phyloP scores from a whole-genome alignment of 1,140 invertebrate species.

The Gonioctena quinquepunctata region DNA sequence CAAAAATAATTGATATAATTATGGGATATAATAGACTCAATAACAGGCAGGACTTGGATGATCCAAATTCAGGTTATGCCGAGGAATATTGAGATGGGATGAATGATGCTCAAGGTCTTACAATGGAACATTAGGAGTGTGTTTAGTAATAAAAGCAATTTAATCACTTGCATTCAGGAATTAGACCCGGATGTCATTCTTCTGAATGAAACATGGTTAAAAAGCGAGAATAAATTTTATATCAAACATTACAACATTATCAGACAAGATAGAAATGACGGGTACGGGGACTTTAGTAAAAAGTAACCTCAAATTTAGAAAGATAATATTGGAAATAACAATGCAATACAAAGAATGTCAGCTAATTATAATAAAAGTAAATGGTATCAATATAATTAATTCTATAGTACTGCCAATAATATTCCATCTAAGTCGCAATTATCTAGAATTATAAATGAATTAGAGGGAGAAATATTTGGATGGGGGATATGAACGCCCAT shows the following conservation, averaged over 20 bases:
- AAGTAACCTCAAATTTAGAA: too few species aligned
- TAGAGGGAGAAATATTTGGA: neutral
- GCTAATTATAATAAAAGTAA: neutral
- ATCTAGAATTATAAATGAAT: neutral
- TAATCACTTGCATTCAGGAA: neutral
- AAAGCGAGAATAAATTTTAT: conserved; percentile 9
- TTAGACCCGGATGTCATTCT: conserved; percentile 6
- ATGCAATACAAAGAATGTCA: neutral
- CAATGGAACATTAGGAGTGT: conserved; percentile 20
- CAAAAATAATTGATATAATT: neutral
- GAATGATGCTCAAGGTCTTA: too few species aligned
- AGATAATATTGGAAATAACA: too few species aligned
- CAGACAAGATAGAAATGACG: conserved; percentile 22
- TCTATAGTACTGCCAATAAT: conserved; percentile 4
- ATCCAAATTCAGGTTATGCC: too few species aligned
- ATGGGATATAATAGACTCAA: too few species aligned
- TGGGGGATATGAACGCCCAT: conserved; percentile 11
- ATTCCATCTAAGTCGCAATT: neutral
- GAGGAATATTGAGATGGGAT: too few species aligned
- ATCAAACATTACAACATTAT: conserved; percentile 17
- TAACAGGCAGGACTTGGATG: neutral
- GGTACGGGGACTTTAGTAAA: conserved; percentile 22
- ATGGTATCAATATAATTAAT: conserved; percentile 3
- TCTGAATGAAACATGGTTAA: conserved; percentile 24
- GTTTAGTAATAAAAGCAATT: neutral